Base-by-base conservation (phyloP, 2,888 invertebrate species). In the Rutpela maculata region DNA sequence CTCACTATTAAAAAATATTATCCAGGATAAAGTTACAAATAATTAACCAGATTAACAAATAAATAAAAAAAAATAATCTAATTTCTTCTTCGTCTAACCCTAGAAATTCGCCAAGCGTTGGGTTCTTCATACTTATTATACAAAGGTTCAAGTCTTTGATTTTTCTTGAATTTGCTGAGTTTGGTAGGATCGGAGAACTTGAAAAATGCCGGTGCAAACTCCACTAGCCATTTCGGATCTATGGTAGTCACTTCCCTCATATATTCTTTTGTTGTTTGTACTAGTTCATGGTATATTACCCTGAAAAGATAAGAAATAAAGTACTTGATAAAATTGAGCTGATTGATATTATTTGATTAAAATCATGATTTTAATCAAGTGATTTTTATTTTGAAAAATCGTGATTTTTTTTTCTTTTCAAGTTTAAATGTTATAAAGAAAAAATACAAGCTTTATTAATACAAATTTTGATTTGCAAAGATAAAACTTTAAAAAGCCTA, bases 41-140 rank as follows among this genome's bases (percentile, higher is more conserved):
- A 9, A 6, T 35, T 9, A 35, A 7, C 31, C 7, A 35, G 31
- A 35, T 43, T 50, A 50, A 50, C 6, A 6, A 50, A 50, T 50
- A 50, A 50, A 50, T 17, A n/a, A 2, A 50, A 43, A n/a, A 2
- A 50, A 43, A 43, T 1, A n/a, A 50, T n/a, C 7, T 94, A 98
- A 92, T 98, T 98, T 85, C 97, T 92, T 87, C 98, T 92, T 86
- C 97, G 92, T 67, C 97, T 92, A 31, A 97, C 97, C 83, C 98
- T 91, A 0, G 99, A 99, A 91, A 99, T 99, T 89, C 99, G 94
- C 99, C 99, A 99, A 0, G 99, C 97, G 89, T 99, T 99, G 0
- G 99, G 97, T 89, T 99, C 99, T 90, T 99, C 99, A 87, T 99
- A 99, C 91, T 99, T 99, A 90, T 99, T 99, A 90, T 98, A 98